A percentile compares a stretch with the other conserved stretches of the same genome.
phyloP scores from a whole-genome alignment of 2,113 vertebrate genomes.

The Myotis lucifugus region DNA sequence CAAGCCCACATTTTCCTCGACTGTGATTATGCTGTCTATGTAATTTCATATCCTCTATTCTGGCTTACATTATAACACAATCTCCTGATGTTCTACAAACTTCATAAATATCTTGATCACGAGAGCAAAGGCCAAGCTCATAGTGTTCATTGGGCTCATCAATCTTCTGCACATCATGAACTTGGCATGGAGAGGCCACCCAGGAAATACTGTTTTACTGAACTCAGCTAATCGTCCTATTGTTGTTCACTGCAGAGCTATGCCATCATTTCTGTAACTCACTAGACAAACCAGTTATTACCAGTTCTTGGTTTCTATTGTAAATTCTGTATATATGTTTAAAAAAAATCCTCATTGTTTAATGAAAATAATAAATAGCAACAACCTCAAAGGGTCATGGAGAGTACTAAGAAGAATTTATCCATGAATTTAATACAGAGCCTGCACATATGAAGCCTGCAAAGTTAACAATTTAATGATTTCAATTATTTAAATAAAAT shows the following conservation, averaged over 20 bases:
- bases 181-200: not conserved
- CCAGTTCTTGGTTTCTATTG: not conserved
- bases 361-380: not conserved
- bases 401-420: not conserved
- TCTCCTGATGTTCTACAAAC: not conserved
- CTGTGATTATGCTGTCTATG: not conserved
- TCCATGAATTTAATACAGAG: not conserved
- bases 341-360: not conserved
- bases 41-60: not conserved
- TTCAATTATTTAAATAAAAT: conserved; percentile 11
- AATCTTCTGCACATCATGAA: not conserved
- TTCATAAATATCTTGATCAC: not conserved
- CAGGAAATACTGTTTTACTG: not conserved
- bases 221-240: not conserved
- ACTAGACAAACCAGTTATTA: not conserved
- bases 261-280: not conserved
- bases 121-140: not conserved
- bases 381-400: not conserved
- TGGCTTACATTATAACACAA: not conserved
- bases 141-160: not conserved
- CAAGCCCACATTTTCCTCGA: not conserved
- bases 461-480: not conserved
- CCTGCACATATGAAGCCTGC: not conserved
- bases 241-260: not conserved
- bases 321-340: not conserved